Evolutionary conservation across 2,888 invertebrate genomes (phyloP).

Genomic region (Prosopocoilus inquinatus): DNA sequence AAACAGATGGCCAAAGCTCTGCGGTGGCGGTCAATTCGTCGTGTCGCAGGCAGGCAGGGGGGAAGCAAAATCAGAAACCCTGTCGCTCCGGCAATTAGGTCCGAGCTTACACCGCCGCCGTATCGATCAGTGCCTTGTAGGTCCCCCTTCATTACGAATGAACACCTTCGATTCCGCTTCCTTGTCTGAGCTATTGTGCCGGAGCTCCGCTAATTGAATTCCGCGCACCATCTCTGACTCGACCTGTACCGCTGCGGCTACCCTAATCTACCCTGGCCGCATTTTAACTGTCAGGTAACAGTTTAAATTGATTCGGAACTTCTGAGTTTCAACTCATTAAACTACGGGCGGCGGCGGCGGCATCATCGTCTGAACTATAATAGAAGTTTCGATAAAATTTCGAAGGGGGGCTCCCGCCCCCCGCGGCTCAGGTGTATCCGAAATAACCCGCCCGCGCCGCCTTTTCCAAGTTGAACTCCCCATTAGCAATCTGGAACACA

Average conservation of each 20-base stretch:
- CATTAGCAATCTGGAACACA: too few species aligned
- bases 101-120: slow-evolving; percentile 23
- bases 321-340: slow-evolving; percentile 27
- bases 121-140: slow-evolving; percentile 26
- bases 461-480: too few species aligned
- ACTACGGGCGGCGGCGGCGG: too few species aligned
- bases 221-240: slow-evolving; percentile 39
- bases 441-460: neutral
- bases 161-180: slow-evolving; percentile 30
- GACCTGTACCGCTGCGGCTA: slow-evolving; percentile 29
- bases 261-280: slow-evolving; percentile 27
- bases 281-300: slow-evolving; percentile 33
- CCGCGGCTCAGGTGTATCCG: neutral
- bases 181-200: slow-evolving; percentile 28
- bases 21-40: slow-evolving; percentile 20
- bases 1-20: slow-evolving; percentile 22
- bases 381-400: slow-evolving; percentile 5
- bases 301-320: slow-evolving; percentile 33
- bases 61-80: slow-evolving; percentile 27
- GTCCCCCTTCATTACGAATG: slow-evolving; percentile 30
- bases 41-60: slow-evolving; percentile 22
- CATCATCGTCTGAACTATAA: too few species aligned
- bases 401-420: too few species aligned
- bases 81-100: slow-evolving; percentile 31
- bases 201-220: slow-evolving; percentile 44